Conservation (phyloP, 2,113 vertebrate species). For the Deroptyus accipitrinus region DNA sequence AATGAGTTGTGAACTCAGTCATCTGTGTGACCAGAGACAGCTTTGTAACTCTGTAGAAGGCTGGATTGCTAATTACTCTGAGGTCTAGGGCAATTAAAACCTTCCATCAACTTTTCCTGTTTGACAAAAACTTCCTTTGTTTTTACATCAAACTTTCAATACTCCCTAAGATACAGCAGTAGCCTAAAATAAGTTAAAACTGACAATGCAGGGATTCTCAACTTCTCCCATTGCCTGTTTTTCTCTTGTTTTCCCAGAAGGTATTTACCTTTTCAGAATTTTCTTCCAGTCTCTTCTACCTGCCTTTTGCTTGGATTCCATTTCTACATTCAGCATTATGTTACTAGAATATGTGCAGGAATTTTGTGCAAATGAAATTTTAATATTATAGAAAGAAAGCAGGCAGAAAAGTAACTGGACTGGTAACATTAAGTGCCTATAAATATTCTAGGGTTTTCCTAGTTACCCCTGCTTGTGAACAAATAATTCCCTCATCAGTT, state of each 20-base stretch:
- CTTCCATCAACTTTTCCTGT: background rate
- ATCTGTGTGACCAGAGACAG: background rate
- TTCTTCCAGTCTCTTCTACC: background rate
- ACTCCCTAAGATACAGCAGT: background rate
- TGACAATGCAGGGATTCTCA: background rate
- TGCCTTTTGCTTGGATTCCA: background rate
- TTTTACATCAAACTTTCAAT: background rate
- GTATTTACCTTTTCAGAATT: background rate
- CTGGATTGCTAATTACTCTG: background rate
- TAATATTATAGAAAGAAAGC: background rate
- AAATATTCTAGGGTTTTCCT: background rate
- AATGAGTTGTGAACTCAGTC: background rate
- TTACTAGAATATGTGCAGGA: background rate
- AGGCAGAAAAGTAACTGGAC: background rate
- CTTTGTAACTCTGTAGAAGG: background rate
- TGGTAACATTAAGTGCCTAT: background rate
- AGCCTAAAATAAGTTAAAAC: background rate
- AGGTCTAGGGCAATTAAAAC: slow-evolving; percentile 2
- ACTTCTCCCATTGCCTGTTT: background rate
- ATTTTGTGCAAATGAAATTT: background rate
- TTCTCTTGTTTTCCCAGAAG: background rate
- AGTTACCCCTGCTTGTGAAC: background rate
- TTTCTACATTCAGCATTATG: background rate
- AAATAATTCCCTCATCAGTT: background rate
- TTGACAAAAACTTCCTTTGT: background rate